Evolutionary conservation across 2,113 vertebrate genomes (phyloP), one percentile per base, ranked within the genome.

Genomic region (Percina caprodes): DNA sequence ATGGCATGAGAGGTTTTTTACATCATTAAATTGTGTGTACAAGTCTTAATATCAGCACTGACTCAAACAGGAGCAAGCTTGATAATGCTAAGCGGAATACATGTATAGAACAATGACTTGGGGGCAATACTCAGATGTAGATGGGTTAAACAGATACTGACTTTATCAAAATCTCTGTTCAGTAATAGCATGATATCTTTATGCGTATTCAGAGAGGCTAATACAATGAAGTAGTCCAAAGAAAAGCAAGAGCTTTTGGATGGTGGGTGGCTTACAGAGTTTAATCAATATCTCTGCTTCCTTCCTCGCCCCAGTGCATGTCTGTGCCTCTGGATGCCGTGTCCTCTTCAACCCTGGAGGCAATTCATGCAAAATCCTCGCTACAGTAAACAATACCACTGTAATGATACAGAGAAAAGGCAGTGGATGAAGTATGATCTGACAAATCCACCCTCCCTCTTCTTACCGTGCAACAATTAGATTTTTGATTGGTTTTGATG

Each of bases 211-310:
- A 63, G 39, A 16, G 33, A 67, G 35, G 68, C 14, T 48, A 49
- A 56, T 54, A 45, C 59, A 59, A 60, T 18, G 2, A 73, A 79
- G 35, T 5, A 33, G 24, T 74, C 18, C 23, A 70, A 82, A 83
- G 46, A 75, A 72, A 30, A 56, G 39, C 54, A 21, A 26, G 6
- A 59, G 66, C 67, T 81, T 69, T 24, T 13, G 1, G 5, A 73
- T 14, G 35, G 56, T 83, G 71, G 67, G 67, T 56, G 74, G 74
- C 69, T 86, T 60, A 68, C 24, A 74, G 67, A 58, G 24, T 62
- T 65, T 9, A 79, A 85, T 89, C 87, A 84, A 90, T 89, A 86
- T 35, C 46, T 60, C 66, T 52, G 66, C 72, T 83, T 74, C 58
- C 73, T 74, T 70, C 30, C 58, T 74, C 6, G 15, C 54, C 70